Evolutionary conservation across 2,113 vertebrate species (phyloP).

Genomic region (Perca flavescens): DNA sequence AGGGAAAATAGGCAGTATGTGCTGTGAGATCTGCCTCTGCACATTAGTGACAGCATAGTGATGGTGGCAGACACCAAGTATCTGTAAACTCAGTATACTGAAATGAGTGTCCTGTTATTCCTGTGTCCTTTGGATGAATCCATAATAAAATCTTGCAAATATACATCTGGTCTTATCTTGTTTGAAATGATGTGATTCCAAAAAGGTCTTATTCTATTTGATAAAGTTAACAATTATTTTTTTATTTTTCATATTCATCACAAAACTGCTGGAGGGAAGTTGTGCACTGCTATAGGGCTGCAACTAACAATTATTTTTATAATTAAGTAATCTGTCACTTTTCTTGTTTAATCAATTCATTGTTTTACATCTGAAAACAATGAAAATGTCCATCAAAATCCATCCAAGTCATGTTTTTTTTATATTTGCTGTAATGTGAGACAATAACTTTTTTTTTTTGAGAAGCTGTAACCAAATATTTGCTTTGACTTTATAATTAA

Average conservation of each 20-base stretch:
- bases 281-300: background rate
- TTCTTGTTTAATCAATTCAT: background rate
- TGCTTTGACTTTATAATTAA: background rate
- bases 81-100: slow-evolving; percentile 23
- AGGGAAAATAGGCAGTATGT: slow-evolving; percentile 32
- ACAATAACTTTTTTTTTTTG: background rate
- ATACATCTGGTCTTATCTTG: background rate
- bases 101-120: background rate
- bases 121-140: background rate
- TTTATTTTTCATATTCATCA: background rate
- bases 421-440: background rate
- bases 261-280: background rate
- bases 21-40: slow-evolving; percentile 36
- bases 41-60: slow-evolving; percentile 48
- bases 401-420: background rate
- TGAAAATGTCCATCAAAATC: background rate
- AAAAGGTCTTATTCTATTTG: background rate
- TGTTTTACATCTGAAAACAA: background rate
- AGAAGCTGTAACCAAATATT: background rate
- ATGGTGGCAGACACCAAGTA: slow-evolving; percentile 33
- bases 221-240: background rate
- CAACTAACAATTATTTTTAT: background rate
- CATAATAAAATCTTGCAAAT: background rate
- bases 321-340: background rate
- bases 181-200: background rate